phyloP scores from a whole-genome alignment of 2,888 invertebrate genomes.

The Drosophila anceps region DNA sequence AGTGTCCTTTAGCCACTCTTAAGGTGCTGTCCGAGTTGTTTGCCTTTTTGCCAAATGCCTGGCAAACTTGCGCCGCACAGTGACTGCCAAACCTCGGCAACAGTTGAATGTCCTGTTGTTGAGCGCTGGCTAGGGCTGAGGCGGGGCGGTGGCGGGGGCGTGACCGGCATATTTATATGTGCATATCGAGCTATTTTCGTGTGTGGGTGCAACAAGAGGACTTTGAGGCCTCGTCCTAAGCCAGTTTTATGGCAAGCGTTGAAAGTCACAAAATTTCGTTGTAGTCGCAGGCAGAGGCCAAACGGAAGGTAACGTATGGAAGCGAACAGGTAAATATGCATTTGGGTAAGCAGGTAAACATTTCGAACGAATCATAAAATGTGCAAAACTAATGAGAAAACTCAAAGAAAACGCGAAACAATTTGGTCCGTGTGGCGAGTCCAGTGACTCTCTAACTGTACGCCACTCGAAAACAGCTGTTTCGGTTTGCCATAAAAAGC shows the following conservation, averaged over 20 bases:
- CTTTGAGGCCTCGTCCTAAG: slow-evolving; percentile 10
- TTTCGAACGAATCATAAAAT: slow-evolving; percentile 9
- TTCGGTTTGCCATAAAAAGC: slow-evolving; percentile 68
- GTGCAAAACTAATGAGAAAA: slow-evolving; percentile 23
- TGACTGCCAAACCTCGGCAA: slow-evolving; percentile 35
- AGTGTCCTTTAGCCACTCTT: slow-evolving; percentile 41
- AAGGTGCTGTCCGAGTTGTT: slow-evolving; percentile 1
- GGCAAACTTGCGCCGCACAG: slow-evolving; percentile 3
- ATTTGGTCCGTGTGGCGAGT: slow-evolving; percentile 7
- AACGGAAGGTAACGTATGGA: slow-evolving; percentile 39
- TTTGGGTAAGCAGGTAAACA: slow-evolving; percentile 29
- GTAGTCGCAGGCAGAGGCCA: slow-evolving; percentile 1
- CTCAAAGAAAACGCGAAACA: background rate
- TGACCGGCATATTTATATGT: slow-evolving; percentile 71
- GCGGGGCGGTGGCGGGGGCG: slow-evolving; percentile 26
- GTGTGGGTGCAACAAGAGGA: slow-evolving; percentile 5
- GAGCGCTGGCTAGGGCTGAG: too few species aligned
- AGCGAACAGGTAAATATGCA: slow-evolving; percentile 50
- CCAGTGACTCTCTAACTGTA: slow-evolving; percentile 54
- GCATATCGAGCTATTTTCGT: slow-evolving; percentile 57
- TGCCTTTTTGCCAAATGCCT: slow-evolving; percentile 33
- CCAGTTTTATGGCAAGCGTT: slow-evolving; percentile 66
- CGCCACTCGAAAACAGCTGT: slow-evolving; percentile 67
- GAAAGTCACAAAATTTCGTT: slow-evolving; percentile 67
- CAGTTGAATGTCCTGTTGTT: slow-evolving; percentile 53